Evolutionary conservation across 2,113 vertebrate species (phyloP).

Genomic region (Phoenicopterus ruber): DNA sequence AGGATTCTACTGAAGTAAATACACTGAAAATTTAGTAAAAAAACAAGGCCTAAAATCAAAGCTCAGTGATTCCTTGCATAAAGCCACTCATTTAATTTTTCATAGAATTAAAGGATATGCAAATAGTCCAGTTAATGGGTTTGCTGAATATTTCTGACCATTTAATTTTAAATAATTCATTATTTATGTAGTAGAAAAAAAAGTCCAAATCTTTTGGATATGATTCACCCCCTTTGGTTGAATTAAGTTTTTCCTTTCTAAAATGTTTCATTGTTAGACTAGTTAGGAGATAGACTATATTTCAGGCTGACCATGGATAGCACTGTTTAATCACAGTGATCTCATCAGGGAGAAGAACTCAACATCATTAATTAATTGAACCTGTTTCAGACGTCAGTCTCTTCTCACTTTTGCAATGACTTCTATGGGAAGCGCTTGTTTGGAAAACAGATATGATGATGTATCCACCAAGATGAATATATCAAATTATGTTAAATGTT

Average conservation of each 20-base stretch:
- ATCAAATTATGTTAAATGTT: background rate
- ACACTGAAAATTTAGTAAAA: background rate
- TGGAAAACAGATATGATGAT: background rate
- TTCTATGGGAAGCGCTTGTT: background rate
- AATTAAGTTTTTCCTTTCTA: background rate
- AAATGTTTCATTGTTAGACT: background rate
- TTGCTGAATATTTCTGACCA: background rate
- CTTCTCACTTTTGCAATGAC: background rate
- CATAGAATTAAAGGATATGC: background rate
- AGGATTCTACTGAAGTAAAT: background rate
- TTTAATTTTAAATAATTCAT: background rate
- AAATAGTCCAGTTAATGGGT: background rate
- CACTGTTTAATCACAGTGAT: background rate
- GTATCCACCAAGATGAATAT: background rate
- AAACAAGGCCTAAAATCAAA: background rate
- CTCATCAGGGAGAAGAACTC: background rate
- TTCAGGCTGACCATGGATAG: background rate
- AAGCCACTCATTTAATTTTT: background rate
- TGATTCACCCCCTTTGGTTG: background rate
- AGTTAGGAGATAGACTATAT: background rate
- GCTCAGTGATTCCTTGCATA: background rate
- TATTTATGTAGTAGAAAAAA: background rate
- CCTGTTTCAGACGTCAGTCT: background rate
- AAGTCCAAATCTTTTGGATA: background rate
- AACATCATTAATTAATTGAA: background rate